phyloP scores from a whole-genome alignment of 2,797 vertebrate species.

The Thunnus albacares region DNA sequence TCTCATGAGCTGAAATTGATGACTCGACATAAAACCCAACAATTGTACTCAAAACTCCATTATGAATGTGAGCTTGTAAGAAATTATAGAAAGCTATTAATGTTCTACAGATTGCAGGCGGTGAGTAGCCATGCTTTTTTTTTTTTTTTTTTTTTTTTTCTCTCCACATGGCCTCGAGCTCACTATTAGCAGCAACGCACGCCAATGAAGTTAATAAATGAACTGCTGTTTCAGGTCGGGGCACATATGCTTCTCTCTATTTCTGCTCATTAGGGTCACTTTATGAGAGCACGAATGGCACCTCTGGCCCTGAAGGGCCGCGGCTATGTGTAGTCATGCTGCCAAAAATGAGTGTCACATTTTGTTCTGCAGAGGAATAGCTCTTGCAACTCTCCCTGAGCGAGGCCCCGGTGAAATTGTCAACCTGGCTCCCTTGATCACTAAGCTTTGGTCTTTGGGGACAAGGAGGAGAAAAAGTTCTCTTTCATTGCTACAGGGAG shows the following conservation, averaged over 20 bases:
- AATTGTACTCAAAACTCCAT: constrained; percentile 51
- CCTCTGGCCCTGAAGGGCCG: constrained; percentile 70
- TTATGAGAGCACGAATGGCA: constrained; percentile 77
- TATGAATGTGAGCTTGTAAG: constrained; percentile 66
- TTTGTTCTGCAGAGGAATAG: constrained; percentile 72
- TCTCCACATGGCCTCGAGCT: constrained; percentile 72
- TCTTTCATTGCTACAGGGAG: constrained; percentile 75
- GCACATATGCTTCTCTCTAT: constrained; percentile 76
- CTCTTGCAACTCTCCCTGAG: constrained; percentile 59
- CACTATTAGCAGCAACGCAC: constrained; percentile 73
- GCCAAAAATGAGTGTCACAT: constrained; percentile 76
- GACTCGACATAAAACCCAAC: constrained; percentile 70
- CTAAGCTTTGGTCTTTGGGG: constrained; percentile 62
- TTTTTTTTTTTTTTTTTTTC: constrained; percentile 3
- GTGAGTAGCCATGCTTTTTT: constrained; percentile 55
- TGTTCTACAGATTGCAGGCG: constrained; percentile 61
- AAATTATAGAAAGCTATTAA: constrained; percentile 80
- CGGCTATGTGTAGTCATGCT: constrained; percentile 63
- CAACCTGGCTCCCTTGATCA: constrained; percentile 73
- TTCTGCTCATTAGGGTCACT: constrained; percentile 83
- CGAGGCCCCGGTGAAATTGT: constrained; percentile 62
- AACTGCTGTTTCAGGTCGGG: constrained; percentile 70
- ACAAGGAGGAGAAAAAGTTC: constrained; percentile 64
- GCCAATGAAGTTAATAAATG: constrained; percentile 75
- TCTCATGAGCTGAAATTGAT: constrained; percentile 66